These are phyloP conservation scores for Plectropomus leopardus DNA, from an alignment of 2,113 vertebrate genomes.

Conservation along the genomic window DNA sequence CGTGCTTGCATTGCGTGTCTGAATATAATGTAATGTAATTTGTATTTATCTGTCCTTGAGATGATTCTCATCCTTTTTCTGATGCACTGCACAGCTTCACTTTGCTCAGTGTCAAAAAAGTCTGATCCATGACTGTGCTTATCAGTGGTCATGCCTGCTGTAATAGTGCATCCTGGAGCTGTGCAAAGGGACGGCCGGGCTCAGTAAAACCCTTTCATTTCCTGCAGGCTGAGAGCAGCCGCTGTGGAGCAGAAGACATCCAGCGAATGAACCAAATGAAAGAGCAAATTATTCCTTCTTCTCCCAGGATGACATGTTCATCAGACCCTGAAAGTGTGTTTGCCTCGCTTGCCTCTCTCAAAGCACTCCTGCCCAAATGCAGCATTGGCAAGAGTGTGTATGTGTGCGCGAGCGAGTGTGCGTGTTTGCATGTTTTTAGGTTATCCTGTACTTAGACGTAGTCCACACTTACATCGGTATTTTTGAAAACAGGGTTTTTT, in stretches of 20 bases:
- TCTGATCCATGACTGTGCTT: slow-evolving; percentile 39
- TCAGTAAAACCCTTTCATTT: slow-evolving; percentile 71
- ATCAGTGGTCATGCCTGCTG: slow-evolving; percentile 48
- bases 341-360: slow-evolving; percentile 53
- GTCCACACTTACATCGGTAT: too few species aligned
- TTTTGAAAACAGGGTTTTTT: too few species aligned
- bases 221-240: slow-evolving; percentile 67
- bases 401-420: slow-evolving; percentile 4
- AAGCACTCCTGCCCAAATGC: slow-evolving; percentile 44
- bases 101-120: slow-evolving; percentile 18
- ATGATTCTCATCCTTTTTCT: background rate
- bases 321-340: slow-evolving; percentile 75
- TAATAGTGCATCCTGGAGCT: slow-evolving; percentile 38
- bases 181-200: slow-evolving; percentile 48
- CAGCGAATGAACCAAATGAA: slow-evolving; percentile 75
- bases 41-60: background rate
- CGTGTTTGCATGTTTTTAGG: slow-evolving; percentile 13
- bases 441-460: background rate
- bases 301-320: slow-evolving; percentile 75
- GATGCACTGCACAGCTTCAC: slow-evolving; percentile 4
- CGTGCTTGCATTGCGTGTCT: background rate
- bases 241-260: slow-evolving; percentile 60
- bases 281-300: slow-evolving; percentile 74
- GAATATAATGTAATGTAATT: background rate
- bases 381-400: background rate